These are phyloP conservation scores for Gopherus evgoodei DNA, from an alignment of 2,113 vertebrate species.

Conservation along the genomic window DNA sequence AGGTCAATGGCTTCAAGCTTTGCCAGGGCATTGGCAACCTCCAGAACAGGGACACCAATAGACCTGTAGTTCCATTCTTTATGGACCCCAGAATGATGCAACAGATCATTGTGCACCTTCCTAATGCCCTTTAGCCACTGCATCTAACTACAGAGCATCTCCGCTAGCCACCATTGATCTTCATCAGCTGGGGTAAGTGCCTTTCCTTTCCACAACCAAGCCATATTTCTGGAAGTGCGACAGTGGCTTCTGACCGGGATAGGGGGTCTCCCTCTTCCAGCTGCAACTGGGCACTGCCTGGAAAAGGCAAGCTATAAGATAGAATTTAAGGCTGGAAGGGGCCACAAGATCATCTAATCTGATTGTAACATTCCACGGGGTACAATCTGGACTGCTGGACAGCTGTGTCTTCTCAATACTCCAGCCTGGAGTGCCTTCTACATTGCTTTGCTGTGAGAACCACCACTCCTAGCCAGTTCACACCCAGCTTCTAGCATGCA, in stretches of 20 bases:
- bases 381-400: background rate
- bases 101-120: background rate
- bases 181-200: too few species aligned
- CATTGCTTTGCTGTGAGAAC: background rate
- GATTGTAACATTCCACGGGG: background rate
- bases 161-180: background rate
- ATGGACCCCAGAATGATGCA: background rate
- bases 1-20: rapidly evolving
- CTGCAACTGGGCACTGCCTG: background rate
- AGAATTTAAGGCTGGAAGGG: background rate
- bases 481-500: background rate
- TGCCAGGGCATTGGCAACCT: background rate
- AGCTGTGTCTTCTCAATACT: background rate
- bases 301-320: background rate
- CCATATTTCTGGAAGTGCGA: background rate
- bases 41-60: background rate
- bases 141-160: background rate
- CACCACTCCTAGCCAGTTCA: background rate
- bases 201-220: background rate
- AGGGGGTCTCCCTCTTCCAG: background rate
- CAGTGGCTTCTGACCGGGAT: background rate
- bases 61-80: background rate
- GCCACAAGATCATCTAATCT: background rate
- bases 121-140: background rate
- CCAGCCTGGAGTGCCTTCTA: background rate